Base-by-base conservation (phyloP, 2,113 vertebrate species). In the Candoia aspera region DNA sequence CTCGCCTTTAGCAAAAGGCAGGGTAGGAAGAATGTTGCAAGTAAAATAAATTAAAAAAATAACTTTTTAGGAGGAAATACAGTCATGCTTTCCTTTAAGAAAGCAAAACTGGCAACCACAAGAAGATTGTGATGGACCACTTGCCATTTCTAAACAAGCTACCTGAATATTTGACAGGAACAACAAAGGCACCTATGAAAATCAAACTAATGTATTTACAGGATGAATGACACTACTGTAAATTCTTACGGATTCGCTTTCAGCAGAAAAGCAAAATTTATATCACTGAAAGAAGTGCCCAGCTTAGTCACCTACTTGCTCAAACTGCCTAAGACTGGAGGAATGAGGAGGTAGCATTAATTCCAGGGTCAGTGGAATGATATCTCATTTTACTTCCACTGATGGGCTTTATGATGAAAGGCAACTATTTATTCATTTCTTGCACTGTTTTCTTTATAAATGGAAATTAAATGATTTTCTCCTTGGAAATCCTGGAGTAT, bases 81-180 rank as follows among this genome's bases (percentile, higher is more conserved):
- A 8, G 19, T 21, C 33, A 79, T 21, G 91, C 92, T 89, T 60
- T 2, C 2, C 90, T 93, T 91, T 62, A 84, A 91, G 57, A n/a
- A 68, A 68, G 86, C 55, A 94, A 96, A 93, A 58, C 88, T 89
- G 86, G 60, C 0, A 1, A 53, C 24, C 33, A 91, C 93, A 88
- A 55, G 4, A 86, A 86, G 53, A 4, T 19, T 4, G 88, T 88
- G 94, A 93, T 0, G 0, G 33, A 79, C 33, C 68, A 37, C 33
- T 79, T 42, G 73, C 33, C 33, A 19, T 73, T 37, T 33, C n/a
- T 9, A 0, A 79, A 79, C 37, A 79, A 37, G 6, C 62, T 33
- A 23, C 55, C 68, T 73, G 68, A 88, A 83, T 59, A n/a, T 83
- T 53, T 83, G 23, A 88, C 49, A 92, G 86, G 55, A 88, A 59